Base-by-base conservation (phyloP, 2,113 vertebrate genomes). In the Aegotheles bennettii region DNA sequence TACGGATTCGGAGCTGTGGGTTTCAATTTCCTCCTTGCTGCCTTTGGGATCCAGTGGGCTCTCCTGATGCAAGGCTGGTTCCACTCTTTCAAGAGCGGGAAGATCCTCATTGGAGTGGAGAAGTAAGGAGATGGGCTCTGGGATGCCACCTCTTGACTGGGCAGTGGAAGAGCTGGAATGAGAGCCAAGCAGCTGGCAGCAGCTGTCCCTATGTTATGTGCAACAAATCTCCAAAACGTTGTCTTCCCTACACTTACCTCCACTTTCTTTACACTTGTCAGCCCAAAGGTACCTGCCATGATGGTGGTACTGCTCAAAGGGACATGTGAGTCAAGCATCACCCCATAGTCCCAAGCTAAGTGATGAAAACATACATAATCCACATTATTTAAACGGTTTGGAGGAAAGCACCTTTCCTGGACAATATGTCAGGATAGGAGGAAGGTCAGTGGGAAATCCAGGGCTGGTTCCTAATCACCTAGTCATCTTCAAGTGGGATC, bases 41-140 rank as follows among this genome's bases (percentile, higher is more conserved):
- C 99, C 60, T 99, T 99, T 45, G 99, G 99, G 53, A 96, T 99
- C 95, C 99, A 99, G 97, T 99, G 99, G 99, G 99, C 99, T 59
- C 96, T 99, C n/a, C 97, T 99, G 83, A 99, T 99, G 98, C 99
- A 99, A 93, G 99, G 99, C 94, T 99, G 99, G 99, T 98, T 99
- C 82, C 98, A 99, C 74, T 89, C 95, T 21, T 98, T 99, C 12
- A 86, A 98, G 76, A 91, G 96, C 0, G 98, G 98, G 43, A 98
- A 98, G 94, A 99, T 99, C 90, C 50, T 89, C 53, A 96, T 99
- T 11, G 98, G 98, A 82, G 68, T 99, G 12, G 98, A 99, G 91
- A 99, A 80, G 99, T 99, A 97, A 97, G 97, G 74, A 94, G 65
- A 11, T 20, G 76, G 69, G 71, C 21, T 53, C 45, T 59, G 80